Conservation (phyloP, 1,140 invertebrate species). For the Hyles euphorbiae region DNA sequence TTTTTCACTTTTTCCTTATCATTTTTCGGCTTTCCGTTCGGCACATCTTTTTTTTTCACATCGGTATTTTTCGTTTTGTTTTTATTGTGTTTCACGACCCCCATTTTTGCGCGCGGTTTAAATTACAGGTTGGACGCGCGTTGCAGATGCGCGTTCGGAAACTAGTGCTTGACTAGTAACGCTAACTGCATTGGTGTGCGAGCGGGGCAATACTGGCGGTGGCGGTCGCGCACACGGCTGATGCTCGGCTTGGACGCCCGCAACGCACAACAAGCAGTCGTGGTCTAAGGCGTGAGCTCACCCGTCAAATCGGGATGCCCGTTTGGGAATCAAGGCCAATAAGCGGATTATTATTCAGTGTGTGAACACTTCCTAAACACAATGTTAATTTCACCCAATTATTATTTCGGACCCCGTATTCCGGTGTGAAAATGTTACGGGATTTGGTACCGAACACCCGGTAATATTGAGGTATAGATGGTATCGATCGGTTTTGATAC, state of each 20-base stretch:
- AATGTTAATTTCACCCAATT: slow-evolving; percentile 62
- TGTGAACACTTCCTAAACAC: slow-evolving; percentile 54
- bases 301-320: slow-evolving; percentile 56
- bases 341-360: slow-evolving; percentile 62
- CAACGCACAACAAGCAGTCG: slow-evolving; percentile 29
- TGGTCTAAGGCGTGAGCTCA: slow-evolving; percentile 51
- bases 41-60: slow-evolving; percentile 43
- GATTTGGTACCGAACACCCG: too few species aligned
- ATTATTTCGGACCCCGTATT: slow-evolving; percentile 48
- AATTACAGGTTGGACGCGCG: slow-evolving; percentile 39
- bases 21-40: slow-evolving; percentile 53
- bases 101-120: slow-evolving; percentile 53
- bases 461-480: too few species aligned
- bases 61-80: slow-evolving; percentile 48
- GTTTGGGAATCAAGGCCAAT: slow-evolving; percentile 70
- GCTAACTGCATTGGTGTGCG: slow-evolving; percentile 61
- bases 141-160: slow-evolving; percentile 57
- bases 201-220: slow-evolving; percentile 47
- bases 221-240: background rate
- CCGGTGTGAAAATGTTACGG: slow-evolving; percentile 48
- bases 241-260: slow-evolving; percentile 29
- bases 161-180: slow-evolving; percentile 67
- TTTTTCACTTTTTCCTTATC: slow-evolving; percentile 67
- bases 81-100: slow-evolving; percentile 63
- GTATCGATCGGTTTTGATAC: too few species aligned